Evolutionary conservation across 2,113 vertebrate species (phyloP).

Genomic region (Dasyurus viverrinus): DNA sequence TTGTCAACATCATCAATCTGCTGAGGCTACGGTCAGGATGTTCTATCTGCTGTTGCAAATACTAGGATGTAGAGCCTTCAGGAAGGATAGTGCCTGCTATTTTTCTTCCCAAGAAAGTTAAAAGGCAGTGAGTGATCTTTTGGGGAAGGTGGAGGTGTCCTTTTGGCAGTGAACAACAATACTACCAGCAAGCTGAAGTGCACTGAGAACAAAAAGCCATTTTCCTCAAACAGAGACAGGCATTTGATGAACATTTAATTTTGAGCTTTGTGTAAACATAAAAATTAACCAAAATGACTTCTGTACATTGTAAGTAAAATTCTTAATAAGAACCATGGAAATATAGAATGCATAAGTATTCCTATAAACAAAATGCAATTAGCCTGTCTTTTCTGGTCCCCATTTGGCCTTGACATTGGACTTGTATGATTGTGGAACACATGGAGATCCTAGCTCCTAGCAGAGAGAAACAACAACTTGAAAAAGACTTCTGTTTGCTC

Average conservation of each 20-base stretch:
- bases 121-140: not conserved
- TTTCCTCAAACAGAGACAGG: not conserved
- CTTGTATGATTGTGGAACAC: not conserved
- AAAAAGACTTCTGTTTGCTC: not conserved
- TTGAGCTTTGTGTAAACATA: not conserved
- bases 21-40: not conserved
- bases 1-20: no score
- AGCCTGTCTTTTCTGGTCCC: not conserved
- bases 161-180: not conserved
- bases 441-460: not conserved
- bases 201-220: not conserved
- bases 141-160: not conserved
- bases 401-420: not conserved
- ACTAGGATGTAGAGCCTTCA: not conserved
- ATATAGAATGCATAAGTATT: not conserved
- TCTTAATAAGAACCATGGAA: not conserved
- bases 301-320: not conserved
- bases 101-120: not conserved
- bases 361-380: not conserved
- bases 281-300: not conserved
- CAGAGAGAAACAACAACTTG: not conserved
- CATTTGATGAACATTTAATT: not conserved
- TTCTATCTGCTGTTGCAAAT: not conserved
- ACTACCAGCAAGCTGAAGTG: not conserved
- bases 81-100: not conserved